Evolutionary conservation across 2,888 invertebrate genomes (phyloP).

Genomic region (Amphiduros pacificus): DNA sequence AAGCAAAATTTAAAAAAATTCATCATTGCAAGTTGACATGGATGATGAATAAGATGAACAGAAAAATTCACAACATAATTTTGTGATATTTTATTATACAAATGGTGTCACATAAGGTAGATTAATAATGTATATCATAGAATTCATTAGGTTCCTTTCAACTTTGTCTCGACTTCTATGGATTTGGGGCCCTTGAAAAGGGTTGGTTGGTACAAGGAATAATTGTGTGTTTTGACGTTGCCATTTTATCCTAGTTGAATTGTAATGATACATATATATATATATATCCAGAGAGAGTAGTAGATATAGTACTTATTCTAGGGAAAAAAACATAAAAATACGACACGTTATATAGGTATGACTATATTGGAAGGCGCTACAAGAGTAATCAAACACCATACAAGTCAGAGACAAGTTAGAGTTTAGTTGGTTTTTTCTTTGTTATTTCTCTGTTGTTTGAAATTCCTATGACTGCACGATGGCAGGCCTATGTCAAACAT

Average conservation of each 20-base stretch:
- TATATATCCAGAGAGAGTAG: too few species aligned
- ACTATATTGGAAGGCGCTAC: too few species aligned
- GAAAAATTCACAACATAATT: slow-evolving; percentile 15
- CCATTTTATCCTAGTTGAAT: too few species aligned
- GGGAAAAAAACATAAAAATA: too few species aligned
- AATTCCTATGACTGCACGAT: slow-evolving; percentile 1
- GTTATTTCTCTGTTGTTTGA: slow-evolving; percentile 14
- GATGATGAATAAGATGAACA: slow-evolving; percentile 12
- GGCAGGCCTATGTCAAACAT: slow-evolving; percentile 14
- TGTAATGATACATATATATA: too few species aligned
- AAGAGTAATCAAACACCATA: too few species aligned
- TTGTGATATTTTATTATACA: slow-evolving; percentile 22
- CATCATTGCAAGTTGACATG: slow-evolving; percentile 3
- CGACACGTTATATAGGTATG: too few species aligned
- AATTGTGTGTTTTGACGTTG: too few species aligned
- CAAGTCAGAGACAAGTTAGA: slow-evolving; percentile 11
- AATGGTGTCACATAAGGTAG: slow-evolving; percentile 15
- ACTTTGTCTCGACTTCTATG: slow-evolving; percentile 13
- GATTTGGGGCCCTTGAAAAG: not conserved
- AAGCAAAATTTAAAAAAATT: slow-evolving; percentile 5
- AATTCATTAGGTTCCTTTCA: slow-evolving; percentile 6
- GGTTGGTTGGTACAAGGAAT: not conserved
- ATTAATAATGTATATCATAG: slow-evolving; percentile 9
- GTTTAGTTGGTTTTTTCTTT: slow-evolving; percentile 10
- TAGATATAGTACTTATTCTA: too few species aligned